phyloP scores from a whole-genome alignment of 2,888 invertebrate species.

The Ernsta delagoae region DNA sequence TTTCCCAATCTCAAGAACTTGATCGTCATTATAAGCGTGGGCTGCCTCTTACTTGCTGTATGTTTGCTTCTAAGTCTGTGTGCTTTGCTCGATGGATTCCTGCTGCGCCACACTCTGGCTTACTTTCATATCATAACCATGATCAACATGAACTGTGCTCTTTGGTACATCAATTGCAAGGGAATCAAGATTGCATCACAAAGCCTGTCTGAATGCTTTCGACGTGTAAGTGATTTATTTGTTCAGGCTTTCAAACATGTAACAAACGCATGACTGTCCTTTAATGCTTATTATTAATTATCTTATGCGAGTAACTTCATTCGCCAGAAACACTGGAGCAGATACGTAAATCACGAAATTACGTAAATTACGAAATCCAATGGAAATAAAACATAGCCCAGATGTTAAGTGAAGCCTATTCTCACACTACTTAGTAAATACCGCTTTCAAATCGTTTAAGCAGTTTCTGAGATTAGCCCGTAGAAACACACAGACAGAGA shows the following conservation, averaged over 20 bases:
- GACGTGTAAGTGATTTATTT: slow-evolving; percentile 58
- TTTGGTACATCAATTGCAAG: slow-evolving; percentile 89
- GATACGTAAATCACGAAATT: too few species aligned
- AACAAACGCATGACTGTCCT: too few species aligned
- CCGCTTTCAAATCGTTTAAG: too few species aligned
- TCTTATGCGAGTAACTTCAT: too few species aligned
- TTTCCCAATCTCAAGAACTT: slow-evolving; percentile 86
- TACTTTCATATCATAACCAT: slow-evolving; percentile 88
- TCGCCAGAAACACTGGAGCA: too few species aligned
- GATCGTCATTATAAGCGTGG: slow-evolving; percentile 86
- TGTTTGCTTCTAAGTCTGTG: slow-evolving; percentile 86
- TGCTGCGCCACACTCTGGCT: slow-evolving; percentile 86
- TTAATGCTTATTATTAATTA: too few species aligned
- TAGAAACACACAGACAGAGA: too few species aligned
- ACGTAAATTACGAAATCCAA: too few species aligned
- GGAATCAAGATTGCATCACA: slow-evolving; percentile 87
- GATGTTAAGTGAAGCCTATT: too few species aligned
- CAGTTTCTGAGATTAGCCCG: too few species aligned
- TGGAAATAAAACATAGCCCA: too few species aligned
- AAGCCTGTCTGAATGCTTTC: slow-evolving; percentile 81
- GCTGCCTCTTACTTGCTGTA: slow-evolving; percentile 86
- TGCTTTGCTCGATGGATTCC: slow-evolving; percentile 86
- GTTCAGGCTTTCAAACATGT: not conserved
- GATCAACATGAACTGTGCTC: slow-evolving; percentile 89
- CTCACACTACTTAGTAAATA: too few species aligned